Base-by-base conservation (phyloP, 53 echinoderm and acorn worm genomes). In the Zoroaster sp. region DNA sequence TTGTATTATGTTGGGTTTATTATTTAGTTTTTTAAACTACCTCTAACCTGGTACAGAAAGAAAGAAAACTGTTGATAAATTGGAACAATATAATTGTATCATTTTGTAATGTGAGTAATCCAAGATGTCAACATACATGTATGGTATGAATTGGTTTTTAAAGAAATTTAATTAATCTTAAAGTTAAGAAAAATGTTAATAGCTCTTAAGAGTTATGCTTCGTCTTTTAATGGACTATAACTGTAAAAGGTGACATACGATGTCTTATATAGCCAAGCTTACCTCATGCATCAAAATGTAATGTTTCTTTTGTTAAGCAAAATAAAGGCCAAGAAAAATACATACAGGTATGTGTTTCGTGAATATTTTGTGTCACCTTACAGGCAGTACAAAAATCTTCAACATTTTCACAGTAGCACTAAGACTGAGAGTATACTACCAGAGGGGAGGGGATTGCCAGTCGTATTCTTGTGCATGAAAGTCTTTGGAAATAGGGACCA, bases 241-340 rank as follows among this genome's bases (percentile, higher is more conserved):
- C 83, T 83, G 47, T 85, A 85, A n/a, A n/a, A 71, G 51, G 85
- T 85, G 85, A 40, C 66, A 66, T 81, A 67, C 81, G 49, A 85
- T 49, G 69, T 47, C 42, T 85, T 85, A 14, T 69, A 71, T 72
- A 85, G 85, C 85, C 85, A 85, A 85, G 85, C 85, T 85, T 85
- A 85, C 85, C 85, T 85, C 85, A 85, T 49, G 81, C 66, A 46
- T 71, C 85, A 49, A 47, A 85, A 49, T 85, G 85, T 85, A 85
- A 85, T 49, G 85, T 85, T 85, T 70, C 70, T 44, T 85, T 85
- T 45, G 85, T 85, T 85, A 85, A 85, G 70, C 70, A 85, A 85
- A 85, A 67, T 40, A 85, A 71, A 85, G 85, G 85, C 85, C 81
- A 66, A 81, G 36, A 81, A 78, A 78, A 20, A 2, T 33, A 35